Evolutionary conservation across 2,113 vertebrate genomes (phyloP).

Genomic region (Macroglossus sobrinus): DNA sequence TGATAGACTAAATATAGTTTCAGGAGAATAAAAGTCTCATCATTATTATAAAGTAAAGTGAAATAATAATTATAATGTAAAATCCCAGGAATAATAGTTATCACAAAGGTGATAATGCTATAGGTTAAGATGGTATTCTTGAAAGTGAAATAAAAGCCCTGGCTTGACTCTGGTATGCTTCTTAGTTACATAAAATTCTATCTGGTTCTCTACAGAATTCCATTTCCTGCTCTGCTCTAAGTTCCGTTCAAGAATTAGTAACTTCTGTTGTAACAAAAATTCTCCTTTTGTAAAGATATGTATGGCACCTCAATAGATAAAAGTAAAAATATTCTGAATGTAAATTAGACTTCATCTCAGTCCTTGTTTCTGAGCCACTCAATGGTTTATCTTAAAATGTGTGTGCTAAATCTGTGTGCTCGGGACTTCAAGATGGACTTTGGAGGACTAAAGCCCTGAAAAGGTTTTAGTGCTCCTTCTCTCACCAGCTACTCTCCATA

Average conservation of each 20-base stretch:
- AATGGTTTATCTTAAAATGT: not conserved
- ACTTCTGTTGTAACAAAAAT: not conserved
- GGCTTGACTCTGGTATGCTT: not conserved
- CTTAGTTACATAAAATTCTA: not conserved
- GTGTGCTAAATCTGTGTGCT: not conserved
- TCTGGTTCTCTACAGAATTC: not conserved
- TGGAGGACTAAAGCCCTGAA: not conserved
- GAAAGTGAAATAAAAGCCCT: not conserved
- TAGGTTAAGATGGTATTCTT: not conserved
- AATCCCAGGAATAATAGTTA: not conserved
- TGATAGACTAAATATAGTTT: not conserved
- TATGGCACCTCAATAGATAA: not conserved
- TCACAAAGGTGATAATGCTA: not conserved
- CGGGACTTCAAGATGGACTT: not conserved
- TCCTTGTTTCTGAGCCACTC: not conserved
- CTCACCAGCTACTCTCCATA: not conserved
- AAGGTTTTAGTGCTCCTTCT: not conserved
- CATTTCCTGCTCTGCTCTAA: not conserved
- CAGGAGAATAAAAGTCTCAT: not conserved
- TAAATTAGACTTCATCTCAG: not conserved
- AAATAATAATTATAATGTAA: constrained; percentile 13
- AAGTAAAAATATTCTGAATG: not conserved
- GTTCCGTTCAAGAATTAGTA: not conserved
- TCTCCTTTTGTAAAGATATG: not conserved
- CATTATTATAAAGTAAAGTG: not conserved